A percentile compares a stretch with the other conserved stretches of the same genome.
Conservation (phyloP, 2,888 invertebrate species). For the Metellina segmentata region DNA sequence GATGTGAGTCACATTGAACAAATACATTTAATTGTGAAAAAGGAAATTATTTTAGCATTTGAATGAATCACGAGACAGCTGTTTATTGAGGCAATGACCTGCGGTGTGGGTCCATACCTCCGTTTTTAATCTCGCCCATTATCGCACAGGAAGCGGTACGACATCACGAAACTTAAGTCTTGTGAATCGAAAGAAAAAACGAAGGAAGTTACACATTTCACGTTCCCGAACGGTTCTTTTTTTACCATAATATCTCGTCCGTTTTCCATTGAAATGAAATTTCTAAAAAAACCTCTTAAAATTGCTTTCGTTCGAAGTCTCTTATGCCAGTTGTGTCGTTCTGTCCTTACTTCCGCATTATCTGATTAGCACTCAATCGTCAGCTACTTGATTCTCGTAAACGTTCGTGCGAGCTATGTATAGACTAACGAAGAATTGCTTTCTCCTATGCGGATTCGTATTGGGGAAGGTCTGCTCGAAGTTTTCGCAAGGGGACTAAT, state of each 20-base stretch:
- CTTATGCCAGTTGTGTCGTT: neutral
- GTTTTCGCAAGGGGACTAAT: no score
- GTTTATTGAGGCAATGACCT: constrained; percentile 25
- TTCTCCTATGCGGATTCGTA: neutral
- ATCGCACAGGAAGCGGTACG: constrained; percentile 23
- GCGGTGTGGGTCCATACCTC: neutral
- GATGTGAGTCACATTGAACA: neutral
- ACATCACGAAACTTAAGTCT: neutral
- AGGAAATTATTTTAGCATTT: constrained; percentile 24
- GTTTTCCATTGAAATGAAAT: neutral
- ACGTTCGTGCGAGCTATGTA: neutral
- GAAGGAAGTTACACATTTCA: neutral
- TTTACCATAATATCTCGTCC: neutral
- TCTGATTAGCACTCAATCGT: neutral
- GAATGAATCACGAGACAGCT: constrained; percentile 19
- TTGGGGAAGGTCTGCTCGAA: neutral
- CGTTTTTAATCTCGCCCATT: neutral
- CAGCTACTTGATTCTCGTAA: neutral
- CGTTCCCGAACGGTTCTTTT: neutral
- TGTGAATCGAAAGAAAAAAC: neutral
- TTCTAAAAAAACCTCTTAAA: neutral
- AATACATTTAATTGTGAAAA: constrained; percentile 9
- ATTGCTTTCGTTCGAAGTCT: neutral
- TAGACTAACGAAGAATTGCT: neutral
- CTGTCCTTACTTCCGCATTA: neutral